Percentiles rank a stretch among this genome's conserved stretches.
These are phyloP conservation scores for Cinclus cinclus DNA, from an alignment of 2,113 vertebrate species.

Conservation along the genomic window DNA sequence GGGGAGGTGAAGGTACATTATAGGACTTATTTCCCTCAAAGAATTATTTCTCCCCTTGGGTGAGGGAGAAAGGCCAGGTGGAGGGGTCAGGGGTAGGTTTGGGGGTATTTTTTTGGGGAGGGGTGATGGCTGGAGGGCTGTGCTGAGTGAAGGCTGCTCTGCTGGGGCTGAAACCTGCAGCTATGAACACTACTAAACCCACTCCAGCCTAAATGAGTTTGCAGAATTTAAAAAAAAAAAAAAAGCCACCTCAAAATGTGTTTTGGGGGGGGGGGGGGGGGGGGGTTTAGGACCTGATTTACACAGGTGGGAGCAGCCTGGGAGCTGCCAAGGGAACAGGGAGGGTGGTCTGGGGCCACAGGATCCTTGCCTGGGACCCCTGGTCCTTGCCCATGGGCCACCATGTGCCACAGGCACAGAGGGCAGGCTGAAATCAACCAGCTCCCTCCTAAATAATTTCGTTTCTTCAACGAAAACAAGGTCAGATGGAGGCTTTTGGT, in stretches of 20 bases:
- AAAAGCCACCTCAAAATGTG: background rate
- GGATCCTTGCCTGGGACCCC: background rate
- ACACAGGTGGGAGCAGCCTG: accelerated
- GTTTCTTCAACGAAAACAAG: background rate
- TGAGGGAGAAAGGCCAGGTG: background rate
- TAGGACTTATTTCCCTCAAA: background rate
- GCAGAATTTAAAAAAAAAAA: background rate
- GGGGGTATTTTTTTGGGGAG: background rate
- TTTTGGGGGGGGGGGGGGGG: background rate
- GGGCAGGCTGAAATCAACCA: background rate
- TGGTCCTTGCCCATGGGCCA: background rate
- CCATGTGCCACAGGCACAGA: background rate
- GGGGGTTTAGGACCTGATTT: background rate
- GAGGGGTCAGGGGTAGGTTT: background rate
- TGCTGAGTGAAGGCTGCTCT: accelerated
- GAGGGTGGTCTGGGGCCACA: background rate
- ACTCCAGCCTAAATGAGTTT: background rate
- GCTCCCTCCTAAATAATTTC: accelerated
- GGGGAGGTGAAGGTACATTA: background rate
- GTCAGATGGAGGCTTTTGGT: background rate
- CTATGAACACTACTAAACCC: accelerated
- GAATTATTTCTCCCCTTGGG: background rate
- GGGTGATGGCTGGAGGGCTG: background rate
- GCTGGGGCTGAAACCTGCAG: background rate
- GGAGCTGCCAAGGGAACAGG: accelerated